These are phyloP conservation scores for Lapara coniferarum DNA, from an alignment of 2,888 invertebrate genomes.

Conservation along the genomic window DNA sequence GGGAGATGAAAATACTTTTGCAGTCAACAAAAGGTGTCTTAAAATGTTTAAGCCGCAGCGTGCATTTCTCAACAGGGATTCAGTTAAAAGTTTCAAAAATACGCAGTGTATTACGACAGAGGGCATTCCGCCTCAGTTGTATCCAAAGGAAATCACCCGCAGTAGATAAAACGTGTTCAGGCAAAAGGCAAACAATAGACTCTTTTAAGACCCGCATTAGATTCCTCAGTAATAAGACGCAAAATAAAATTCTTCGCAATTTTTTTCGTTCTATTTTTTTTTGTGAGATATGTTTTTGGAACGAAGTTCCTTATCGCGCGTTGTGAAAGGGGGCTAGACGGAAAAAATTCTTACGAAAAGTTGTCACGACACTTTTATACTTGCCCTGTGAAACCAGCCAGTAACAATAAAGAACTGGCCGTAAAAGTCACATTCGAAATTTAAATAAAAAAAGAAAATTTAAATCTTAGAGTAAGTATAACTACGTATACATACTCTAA, in stretches of 20 bases:
- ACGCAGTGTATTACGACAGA: slow-evolving; percentile 23
- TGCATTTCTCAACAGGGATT: slow-evolving; percentile 22
- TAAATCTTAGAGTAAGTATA: too few species aligned
- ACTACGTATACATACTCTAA: too few species aligned
- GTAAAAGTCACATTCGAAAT: too few species aligned
- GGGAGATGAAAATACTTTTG: too few species aligned
- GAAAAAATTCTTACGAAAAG: too few species aligned
- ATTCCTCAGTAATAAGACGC: slow-evolving; percentile 25
- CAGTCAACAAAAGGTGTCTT: slow-evolving; percentile 12
- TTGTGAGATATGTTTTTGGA: too few species aligned
- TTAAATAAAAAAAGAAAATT: too few species aligned
- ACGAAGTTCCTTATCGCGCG: too few species aligned
- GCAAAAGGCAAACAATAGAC: slow-evolving; percentile 46
- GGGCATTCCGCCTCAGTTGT: slow-evolving; percentile 36
- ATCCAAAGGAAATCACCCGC: slow-evolving; percentile 39
- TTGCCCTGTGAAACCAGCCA: too few species aligned
- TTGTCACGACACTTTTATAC: too few species aligned
- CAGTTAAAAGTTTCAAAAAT: slow-evolving; percentile 21
- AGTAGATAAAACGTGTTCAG: slow-evolving; percentile 44
- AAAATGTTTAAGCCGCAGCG: slow-evolving; percentile 19
- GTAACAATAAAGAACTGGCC: too few species aligned
- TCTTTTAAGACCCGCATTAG: slow-evolving; percentile 42
- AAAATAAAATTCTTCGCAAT: not conserved
- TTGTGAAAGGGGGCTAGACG: too few species aligned
- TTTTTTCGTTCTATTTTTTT: not conserved